phyloP scores from a whole-genome alignment of 2,888 invertebrate species.

The Dastarcus helophoroides region DNA sequence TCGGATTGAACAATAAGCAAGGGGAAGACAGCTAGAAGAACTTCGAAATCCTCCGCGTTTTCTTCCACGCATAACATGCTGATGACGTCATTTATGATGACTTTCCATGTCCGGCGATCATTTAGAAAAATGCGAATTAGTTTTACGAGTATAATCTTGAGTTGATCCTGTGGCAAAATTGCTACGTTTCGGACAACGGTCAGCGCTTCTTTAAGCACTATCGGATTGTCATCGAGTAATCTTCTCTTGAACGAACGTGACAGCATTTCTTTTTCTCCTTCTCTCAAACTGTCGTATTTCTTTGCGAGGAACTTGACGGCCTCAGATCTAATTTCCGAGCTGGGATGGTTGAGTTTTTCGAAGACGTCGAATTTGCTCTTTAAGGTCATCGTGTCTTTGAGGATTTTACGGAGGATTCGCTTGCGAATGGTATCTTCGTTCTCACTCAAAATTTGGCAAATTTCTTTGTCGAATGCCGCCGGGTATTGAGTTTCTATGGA shows the following conservation, averaged over 20 bases:
- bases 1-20: conserved; percentile 44
- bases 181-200: conserved; percentile 9
- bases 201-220: conserved; percentile 41
- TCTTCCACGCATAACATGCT: conserved; percentile 18
- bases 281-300: conserved; percentile 39
- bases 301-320: conserved; percentile 55
- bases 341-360: conserved; percentile 62
- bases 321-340: conserved; percentile 49
- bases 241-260: conserved; percentile 52
- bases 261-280: conserved; percentile 47
- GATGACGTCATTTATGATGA: conserved; percentile 24
- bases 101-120: conserved; percentile 37
- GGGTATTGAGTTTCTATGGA: conserved; percentile 62
- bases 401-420: conserved; percentile 23
- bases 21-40: conserved; percentile 49
- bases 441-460: conserved; percentile 44
- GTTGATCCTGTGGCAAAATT: conserved; percentile 20
- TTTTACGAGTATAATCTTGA: conserved; percentile 40
- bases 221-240: conserved; percentile 53
- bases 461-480: conserved; percentile 53
- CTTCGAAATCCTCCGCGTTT: conserved; percentile 42
- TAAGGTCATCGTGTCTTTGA: conserved; percentile 19
- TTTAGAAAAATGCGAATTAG: conserved; percentile 40
- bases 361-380: conserved; percentile 39
- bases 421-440: conserved; percentile 16